These are phyloP conservation scores for Sarcophaga carnaria DNA, from an alignment of 2,888 invertebrate species.

Conservation along the genomic window DNA sequence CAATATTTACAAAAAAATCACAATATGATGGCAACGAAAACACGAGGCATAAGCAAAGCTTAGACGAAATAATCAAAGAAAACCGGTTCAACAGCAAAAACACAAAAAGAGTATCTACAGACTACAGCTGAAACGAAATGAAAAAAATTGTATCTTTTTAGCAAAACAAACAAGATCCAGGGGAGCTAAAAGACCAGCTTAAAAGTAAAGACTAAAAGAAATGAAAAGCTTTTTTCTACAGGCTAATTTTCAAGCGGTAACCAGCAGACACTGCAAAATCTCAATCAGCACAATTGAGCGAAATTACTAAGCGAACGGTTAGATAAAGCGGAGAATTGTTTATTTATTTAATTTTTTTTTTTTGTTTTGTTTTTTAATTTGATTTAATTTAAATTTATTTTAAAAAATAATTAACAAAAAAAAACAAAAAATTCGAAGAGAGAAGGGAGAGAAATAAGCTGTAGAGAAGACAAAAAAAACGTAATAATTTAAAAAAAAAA, in stretches of 20 bases:
- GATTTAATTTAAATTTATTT: constrained; percentile 1
- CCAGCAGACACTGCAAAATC: constrained; percentile 72
- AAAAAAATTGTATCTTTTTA: constrained; percentile 37
- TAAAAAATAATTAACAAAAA: neutral
- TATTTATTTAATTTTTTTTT: constrained; percentile 40
- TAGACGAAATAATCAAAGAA: constrained; percentile 50
- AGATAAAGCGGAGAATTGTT: constrained; percentile 73
- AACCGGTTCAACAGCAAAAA: constrained; percentile 70
- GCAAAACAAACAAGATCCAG: constrained; percentile 58
- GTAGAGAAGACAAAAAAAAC: constrained; percentile 48
- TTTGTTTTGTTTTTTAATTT: constrained; percentile 21
- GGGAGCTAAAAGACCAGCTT: constrained; percentile 55
- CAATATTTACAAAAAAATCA: constrained; percentile 17
- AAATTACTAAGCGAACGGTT: constrained; percentile 79
- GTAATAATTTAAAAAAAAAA: constrained; percentile 44
- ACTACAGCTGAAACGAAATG: constrained; percentile 58
- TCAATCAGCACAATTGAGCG: constrained; percentile 77
- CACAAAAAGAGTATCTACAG: constrained; percentile 73
- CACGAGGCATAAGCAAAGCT: constrained; percentile 64
- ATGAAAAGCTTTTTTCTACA: constrained; percentile 53
- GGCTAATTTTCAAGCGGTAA: constrained; percentile 48
- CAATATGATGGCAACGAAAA: neutral
- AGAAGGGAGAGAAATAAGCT: constrained; percentile 27
- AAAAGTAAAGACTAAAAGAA: constrained; percentile 36
- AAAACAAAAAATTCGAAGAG: constrained; percentile 40